Conservation (phyloP, 2,113 vertebrate species). For the Heterocephalus glaber region DNA sequence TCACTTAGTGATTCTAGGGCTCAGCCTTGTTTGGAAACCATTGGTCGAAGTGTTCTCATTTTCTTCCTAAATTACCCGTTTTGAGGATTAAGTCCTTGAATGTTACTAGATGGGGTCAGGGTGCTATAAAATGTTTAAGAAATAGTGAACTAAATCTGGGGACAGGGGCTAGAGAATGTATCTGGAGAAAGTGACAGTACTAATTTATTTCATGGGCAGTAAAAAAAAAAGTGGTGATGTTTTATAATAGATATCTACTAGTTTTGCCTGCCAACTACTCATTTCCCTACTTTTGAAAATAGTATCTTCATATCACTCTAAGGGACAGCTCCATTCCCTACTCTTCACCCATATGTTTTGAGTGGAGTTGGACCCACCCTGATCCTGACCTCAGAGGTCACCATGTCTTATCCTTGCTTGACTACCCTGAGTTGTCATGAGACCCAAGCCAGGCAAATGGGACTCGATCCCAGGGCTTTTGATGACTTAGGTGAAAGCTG, state of each 20-base stretch:
- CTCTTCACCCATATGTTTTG: background rate
- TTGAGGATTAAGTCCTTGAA: background rate
- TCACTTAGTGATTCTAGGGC: background rate
- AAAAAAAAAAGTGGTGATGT: background rate
- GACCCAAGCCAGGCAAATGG: background rate
- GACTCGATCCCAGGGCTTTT: background rate
- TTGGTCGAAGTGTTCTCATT: background rate
- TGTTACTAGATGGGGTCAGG: background rate
- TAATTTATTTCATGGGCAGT: background rate
- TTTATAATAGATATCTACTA: background rate
- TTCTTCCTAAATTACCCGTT: background rate
- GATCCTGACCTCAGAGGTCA: background rate
- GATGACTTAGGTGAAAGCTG: background rate
- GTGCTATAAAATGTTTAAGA: background rate
- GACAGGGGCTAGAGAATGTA: background rate
- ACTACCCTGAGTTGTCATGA: background rate
- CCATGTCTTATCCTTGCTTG: background rate
- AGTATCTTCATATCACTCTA: background rate
- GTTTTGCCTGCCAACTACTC: background rate
- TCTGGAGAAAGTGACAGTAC: background rate
- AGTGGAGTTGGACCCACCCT: background rate
- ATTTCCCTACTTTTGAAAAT: slow-evolving; percentile 14
- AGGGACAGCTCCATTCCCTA: background rate
- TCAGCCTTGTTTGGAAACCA: background rate
- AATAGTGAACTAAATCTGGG: background rate